Conservation (phyloP, 2,113 vertebrate genomes). For the Madoqua kirkii region DNA sequence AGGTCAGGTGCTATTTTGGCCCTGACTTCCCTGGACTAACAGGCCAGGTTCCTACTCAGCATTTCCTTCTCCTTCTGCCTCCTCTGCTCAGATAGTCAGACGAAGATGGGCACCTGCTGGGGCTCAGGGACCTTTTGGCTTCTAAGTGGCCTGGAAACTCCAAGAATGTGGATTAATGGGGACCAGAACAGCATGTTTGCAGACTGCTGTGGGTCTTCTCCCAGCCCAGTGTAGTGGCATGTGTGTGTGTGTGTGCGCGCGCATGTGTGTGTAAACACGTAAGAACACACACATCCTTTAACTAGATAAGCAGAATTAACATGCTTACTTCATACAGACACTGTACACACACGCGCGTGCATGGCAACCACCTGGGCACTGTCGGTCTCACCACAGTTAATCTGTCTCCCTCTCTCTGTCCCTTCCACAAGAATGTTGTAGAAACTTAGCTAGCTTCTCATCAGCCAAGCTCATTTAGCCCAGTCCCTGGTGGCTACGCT, state of each 20-base stretch:
- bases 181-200: background rate
- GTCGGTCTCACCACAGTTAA: background rate
- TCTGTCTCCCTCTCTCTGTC: background rate
- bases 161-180: background rate
- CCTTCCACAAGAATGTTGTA: background rate
- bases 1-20: background rate
- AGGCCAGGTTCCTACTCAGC: background rate
- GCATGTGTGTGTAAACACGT: background rate
- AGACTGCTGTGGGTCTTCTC: background rate
- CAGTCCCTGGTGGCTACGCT: background rate
- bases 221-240: background rate
- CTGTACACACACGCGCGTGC: fast-evolving
- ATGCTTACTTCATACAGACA: background rate
- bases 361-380: background rate
- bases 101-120: background rate
- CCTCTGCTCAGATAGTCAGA: background rate
- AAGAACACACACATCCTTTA: background rate
- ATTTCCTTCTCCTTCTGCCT: background rate
- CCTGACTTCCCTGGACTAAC: background rate
- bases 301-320: background rate
- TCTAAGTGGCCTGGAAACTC: background rate
- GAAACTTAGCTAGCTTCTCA: background rate
- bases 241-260: background rate
- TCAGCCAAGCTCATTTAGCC: background rate
- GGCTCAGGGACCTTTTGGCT: background rate